Conservation (phyloP, 2,113 vertebrate species). For the Oncorhynchus tshawytscha region DNA sequence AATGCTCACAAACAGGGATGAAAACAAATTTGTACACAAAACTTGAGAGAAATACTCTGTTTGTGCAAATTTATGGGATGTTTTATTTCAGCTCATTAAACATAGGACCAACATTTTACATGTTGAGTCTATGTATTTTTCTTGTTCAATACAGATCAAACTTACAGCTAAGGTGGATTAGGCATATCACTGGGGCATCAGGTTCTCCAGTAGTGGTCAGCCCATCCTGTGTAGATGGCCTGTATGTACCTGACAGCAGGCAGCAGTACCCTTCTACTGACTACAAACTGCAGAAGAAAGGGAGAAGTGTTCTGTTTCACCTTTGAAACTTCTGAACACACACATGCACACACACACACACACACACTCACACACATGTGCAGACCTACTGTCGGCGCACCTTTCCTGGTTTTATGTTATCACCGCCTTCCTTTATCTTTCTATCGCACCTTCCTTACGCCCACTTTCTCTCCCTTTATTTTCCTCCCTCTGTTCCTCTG, state of each 20-base stretch:
- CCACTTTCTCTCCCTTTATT: conserved; percentile 1
- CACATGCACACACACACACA: not conserved
- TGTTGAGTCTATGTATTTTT: too few relatives aligned
- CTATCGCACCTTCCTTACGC: conserved; percentile 9
- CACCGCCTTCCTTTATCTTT: not conserved
- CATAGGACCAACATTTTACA: too few relatives aligned
- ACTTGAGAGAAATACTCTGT: too few relatives aligned
- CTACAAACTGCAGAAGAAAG: too few relatives aligned
- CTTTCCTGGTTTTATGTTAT: conserved; percentile 5
- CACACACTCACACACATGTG: not conserved
- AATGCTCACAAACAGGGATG: too few relatives aligned
- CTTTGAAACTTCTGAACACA: not conserved
- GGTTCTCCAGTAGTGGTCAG: too few relatives aligned
- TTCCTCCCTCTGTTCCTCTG: conserved; percentile 1
- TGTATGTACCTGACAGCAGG: too few relatives aligned
- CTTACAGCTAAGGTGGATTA: not conserved
- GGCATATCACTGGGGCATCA: not conserved
- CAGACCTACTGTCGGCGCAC: not conserved
- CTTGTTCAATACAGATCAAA: not conserved
- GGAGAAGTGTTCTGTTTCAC: not conserved
- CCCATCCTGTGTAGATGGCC: too few relatives aligned
- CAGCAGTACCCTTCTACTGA: too few relatives aligned
- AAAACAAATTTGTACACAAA: too few relatives aligned
- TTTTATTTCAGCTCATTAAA: too few relatives aligned
- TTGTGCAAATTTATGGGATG: too few relatives aligned